Percentiles rank a stretch among this genome's conserved stretches.
Conservation (phyloP, 2,113 vertebrate genomes). For the Pomatorhinus ruficollis region DNA sequence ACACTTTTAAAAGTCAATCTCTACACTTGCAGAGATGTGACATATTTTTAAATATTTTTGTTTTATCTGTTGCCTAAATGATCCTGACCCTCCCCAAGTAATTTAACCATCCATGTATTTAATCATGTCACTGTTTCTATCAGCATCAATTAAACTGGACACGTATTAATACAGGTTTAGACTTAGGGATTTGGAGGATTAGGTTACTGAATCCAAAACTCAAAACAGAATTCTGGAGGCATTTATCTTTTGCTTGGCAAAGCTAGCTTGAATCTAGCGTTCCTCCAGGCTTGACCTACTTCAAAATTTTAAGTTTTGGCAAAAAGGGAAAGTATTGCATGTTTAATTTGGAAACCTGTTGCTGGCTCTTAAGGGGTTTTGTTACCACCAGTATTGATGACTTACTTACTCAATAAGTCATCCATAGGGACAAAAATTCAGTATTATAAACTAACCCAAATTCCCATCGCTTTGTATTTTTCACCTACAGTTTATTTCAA, state of each 20-base stretch:
- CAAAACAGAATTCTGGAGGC: not conserved
- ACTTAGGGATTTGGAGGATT: not conserved
- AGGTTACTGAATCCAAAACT: not conserved
- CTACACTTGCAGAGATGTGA: not conserved
- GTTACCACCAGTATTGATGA: not conserved
- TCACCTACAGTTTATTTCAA: not conserved
- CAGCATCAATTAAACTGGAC: not conserved
- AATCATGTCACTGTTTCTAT: not conserved
- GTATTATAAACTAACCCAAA: not conserved
- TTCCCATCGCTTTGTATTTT: not conserved
- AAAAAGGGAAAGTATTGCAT: not conserved
- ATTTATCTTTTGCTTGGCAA: not conserved
- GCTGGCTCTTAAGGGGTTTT: not conserved
- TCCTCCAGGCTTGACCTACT: not conserved
- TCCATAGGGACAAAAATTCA: not conserved
- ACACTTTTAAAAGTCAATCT: not conserved
- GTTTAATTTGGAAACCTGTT: not conserved
- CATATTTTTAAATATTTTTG: fast-evolving
- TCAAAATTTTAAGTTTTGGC: not conserved
- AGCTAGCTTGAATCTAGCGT: not conserved
- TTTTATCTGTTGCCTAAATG: not conserved
- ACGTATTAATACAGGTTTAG: not conserved
- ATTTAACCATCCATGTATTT: not conserved
- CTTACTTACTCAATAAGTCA: not conserved
- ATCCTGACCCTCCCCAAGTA: not conserved